Percentiles rank a stretch among this genome's conserved stretches.
Evolutionary conservation across 2,888 invertebrate species (phyloP).

Genomic region (Lochmaea crataegi): DNA sequence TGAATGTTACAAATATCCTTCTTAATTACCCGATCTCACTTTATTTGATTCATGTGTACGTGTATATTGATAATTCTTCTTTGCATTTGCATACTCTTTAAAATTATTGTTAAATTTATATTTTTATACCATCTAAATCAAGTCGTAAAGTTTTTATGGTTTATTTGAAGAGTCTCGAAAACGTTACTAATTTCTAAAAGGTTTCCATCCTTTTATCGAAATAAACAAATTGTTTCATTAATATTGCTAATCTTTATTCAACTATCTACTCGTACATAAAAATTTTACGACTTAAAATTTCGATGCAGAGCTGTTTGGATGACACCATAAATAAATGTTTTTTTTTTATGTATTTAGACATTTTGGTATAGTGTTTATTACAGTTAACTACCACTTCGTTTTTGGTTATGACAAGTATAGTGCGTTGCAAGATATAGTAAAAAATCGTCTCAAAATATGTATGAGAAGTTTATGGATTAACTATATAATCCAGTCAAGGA

Average conservation of each 20-base stretch:
- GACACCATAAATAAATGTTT: neutral
- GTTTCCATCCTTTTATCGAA: neutral
- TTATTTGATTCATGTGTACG: no score
- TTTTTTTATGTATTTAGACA: neutral
- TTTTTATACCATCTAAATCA: neutral
- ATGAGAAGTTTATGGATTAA: no score
- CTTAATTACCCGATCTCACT: no score
- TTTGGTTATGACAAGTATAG: no score
- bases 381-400: no score
- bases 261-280: neutral
- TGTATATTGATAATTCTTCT: no score
- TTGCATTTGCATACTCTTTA: neutral
- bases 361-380: no score
- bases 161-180: neutral
- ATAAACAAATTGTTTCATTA: neutral
- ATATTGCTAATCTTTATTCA: neutral
- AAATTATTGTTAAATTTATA: neutral
- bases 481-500: no score
- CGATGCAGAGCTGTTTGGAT: neutral
- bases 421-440: no score
- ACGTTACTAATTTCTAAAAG: neutral
- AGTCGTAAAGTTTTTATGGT: slow-evolving; percentile 7
- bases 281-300: neutral
- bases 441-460: no score
- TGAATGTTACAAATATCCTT: no score